Conservation (phyloP, 2,797 vertebrate species). For the Triplophysa bombifrons region DNA sequence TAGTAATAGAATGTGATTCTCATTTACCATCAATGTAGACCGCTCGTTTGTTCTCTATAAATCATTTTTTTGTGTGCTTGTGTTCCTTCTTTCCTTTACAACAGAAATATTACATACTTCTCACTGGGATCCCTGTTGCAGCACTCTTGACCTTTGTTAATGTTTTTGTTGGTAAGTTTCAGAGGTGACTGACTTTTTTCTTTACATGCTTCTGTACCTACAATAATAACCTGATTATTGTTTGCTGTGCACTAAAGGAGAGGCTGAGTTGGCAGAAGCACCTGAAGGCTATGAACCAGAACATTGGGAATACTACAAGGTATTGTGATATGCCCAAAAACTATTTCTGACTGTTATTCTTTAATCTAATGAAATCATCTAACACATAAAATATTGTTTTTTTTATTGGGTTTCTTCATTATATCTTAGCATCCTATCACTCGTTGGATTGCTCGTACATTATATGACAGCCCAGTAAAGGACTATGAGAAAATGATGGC, state of each 20-base stretch:
- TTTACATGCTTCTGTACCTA: background rate
- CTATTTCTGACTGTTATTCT: background rate
- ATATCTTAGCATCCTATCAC: conserved; percentile 88
- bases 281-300: conserved; percentile 93
- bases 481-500: conserved; percentile 91
- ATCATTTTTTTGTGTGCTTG: background rate
- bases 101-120: conserved; percentile 84
- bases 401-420: background rate
- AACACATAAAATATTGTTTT: conserved; percentile 8
- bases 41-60: background rate
- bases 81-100: background rate
- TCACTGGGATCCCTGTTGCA: conserved; percentile 86
- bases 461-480: conserved; percentile 86
- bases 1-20: background rate
- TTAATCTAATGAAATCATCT: background rate
- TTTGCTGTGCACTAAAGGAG: conserved; percentile 70
- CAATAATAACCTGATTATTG: conserved; percentile 4
- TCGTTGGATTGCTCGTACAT: conserved; percentile 82
- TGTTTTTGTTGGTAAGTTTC: conserved; percentile 86
- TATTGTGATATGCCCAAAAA: conserved; percentile 38
- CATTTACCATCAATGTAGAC: background rate
- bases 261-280: conserved; percentile 89
- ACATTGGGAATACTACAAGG: conserved; percentile 88
- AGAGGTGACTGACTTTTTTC: background rate
- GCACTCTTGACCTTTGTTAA: conserved; percentile 82